Conservation (phyloP, 2,797 vertebrate species). For the Heterohyrax brucei region DNA sequence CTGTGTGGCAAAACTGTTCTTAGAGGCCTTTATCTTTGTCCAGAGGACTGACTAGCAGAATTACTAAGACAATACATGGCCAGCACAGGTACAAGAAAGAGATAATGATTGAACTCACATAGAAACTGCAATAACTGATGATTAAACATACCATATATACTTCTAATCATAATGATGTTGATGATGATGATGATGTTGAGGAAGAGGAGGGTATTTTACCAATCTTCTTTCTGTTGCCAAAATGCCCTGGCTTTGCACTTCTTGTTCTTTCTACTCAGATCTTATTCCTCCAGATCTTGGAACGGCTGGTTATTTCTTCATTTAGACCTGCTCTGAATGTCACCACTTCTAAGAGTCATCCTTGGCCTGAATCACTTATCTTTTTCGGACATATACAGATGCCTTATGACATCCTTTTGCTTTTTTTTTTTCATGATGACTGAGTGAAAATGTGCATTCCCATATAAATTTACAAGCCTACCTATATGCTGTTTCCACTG, state of each 20-base stretch:
- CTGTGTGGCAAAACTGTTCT: constrained; percentile 78
- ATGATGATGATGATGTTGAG: background rate
- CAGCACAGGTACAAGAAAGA: constrained; percentile 42
- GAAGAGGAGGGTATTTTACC: background rate
- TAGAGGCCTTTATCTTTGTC: constrained; percentile 72
- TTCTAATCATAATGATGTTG: background rate
- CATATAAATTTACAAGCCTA: no score
- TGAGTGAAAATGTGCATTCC: no score
- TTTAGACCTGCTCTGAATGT: constrained; percentile 2
- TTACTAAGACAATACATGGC: constrained; percentile 22
- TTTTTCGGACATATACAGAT: background rate
- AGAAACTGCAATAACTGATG: background rate
- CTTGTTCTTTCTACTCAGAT: background rate
- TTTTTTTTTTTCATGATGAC: constrained; percentile 41
- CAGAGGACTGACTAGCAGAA: constrained; percentile 51
- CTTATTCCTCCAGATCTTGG: background rate
- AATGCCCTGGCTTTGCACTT: background rate
- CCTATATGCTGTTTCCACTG: no score
- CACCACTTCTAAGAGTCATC: background rate
- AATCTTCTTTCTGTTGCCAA: background rate
- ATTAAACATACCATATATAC: constrained; percentile 13
- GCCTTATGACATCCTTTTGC: background rate
- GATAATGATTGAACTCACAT: constrained; percentile 12
- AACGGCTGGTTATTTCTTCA: constrained; percentile 18
- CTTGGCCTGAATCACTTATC: background rate